phyloP scores from a whole-genome alignment of 2,888 invertebrate genomes.

The Lochmaea capreae region DNA sequence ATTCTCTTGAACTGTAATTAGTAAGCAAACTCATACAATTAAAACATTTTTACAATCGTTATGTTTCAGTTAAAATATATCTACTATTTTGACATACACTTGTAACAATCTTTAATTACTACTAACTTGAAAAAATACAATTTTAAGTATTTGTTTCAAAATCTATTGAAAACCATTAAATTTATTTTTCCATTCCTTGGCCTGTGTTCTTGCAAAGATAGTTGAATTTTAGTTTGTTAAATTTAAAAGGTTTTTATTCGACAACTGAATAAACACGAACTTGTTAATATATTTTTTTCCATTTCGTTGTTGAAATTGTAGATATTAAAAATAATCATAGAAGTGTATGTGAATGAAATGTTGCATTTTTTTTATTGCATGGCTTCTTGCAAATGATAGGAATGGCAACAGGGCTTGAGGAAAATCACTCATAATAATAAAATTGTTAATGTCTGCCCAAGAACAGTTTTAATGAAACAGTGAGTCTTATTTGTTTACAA shows the following conservation, averaged over 20 bases:
- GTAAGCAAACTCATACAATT: neutral
- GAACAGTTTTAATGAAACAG: slow-evolving; percentile 98
- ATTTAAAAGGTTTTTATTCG: too few relatives aligned
- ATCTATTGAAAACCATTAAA: too few relatives aligned
- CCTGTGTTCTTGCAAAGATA: too few relatives aligned
- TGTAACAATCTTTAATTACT: neutral
- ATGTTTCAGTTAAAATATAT: neutral
- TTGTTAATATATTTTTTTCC: too few relatives aligned
- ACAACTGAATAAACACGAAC: too few relatives aligned
- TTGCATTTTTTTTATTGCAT: slow-evolving; percentile 56
- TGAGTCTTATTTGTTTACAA: slow-evolving; percentile 71
- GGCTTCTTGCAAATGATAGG: slow-evolving; percentile 70
- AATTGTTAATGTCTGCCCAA: slow-evolving; percentile 94
- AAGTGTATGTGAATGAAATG: slow-evolving; percentile 30
- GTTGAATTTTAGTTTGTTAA: too few relatives aligned
- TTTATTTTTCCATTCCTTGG: too few relatives aligned
- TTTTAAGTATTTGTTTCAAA: neutral
- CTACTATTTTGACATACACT: slow-evolving; percentile 1
- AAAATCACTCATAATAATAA: slow-evolving; percentile 95
- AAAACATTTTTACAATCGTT: slow-evolving; percentile 1
- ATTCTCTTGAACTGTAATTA: neutral
- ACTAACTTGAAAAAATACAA: too few relatives aligned
- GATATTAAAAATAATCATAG: neutral
- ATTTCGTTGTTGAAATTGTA: slow-evolving; percentile 13
- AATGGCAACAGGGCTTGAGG: slow-evolving; percentile 92